A percentile compares a stretch with the other conserved stretches of the same genome.
These are phyloP conservation scores for Physocephala rufipes DNA, from an alignment of 2,888 invertebrate species.

Conservation along the genomic window DNA sequence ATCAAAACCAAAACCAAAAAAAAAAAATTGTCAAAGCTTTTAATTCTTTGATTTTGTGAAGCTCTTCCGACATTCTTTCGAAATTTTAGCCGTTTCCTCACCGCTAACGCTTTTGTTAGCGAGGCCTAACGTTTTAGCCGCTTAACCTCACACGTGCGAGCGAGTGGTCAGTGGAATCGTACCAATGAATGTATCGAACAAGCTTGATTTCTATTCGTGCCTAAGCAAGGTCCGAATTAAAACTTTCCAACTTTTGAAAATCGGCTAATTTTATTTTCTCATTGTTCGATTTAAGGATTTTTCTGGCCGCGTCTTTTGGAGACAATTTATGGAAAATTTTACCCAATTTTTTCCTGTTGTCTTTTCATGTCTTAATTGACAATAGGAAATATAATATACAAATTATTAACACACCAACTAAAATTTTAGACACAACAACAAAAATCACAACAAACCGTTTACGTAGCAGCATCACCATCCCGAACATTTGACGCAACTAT, in stretches of 20 bases:
- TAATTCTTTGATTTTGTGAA: not conserved
- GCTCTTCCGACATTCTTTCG: too few species aligned
- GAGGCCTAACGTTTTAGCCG: too few species aligned
- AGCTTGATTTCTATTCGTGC: too few species aligned
- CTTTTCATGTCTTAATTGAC: not conserved
- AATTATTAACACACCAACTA: not conserved
- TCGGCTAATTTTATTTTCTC: too few species aligned
- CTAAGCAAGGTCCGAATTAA: too few species aligned
- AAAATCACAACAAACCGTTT: not conserved
- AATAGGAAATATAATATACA: constrained; percentile 1
- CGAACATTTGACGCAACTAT: constrained; percentile 20
- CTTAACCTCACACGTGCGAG: too few species aligned
- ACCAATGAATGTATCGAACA: too few species aligned
- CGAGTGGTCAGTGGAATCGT: too few species aligned
- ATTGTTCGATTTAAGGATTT: not conserved
- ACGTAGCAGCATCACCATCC: constrained; percentile 11
- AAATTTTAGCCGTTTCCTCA: too few species aligned
- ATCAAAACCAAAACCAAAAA: too few species aligned
- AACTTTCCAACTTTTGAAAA: too few species aligned
- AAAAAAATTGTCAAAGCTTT: constrained; percentile 29
- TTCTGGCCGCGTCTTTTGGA: not conserved
- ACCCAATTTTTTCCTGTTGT: not conserved
- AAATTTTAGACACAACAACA: not conserved
- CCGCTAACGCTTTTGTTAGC: too few species aligned
- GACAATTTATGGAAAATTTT: not conserved